phyloP scores from a whole-genome alignment of 2,797 vertebrate genomes.

The Pantherophis vulpinus region DNA sequence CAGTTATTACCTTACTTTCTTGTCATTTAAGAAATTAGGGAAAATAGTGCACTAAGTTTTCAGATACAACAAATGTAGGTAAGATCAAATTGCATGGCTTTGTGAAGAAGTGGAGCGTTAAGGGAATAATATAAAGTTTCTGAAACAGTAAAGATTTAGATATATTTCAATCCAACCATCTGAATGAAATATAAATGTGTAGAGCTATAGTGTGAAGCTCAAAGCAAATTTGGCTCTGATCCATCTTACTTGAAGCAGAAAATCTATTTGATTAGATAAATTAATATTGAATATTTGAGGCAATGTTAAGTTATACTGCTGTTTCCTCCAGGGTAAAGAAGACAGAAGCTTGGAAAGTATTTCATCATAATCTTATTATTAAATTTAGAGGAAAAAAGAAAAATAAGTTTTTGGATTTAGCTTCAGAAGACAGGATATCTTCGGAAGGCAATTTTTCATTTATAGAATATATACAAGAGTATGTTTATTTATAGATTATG shows the following conservation, averaged over 20 bases:
- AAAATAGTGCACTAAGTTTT: not conserved
- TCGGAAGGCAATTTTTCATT: not conserved
- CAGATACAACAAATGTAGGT: not conserved
- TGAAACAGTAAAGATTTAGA: not conserved
- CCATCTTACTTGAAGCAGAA: slow-evolving; percentile 41
- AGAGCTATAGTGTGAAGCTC: slow-evolving; percentile 4
- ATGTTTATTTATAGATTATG: not conserved
- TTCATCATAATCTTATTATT: slow-evolving; percentile 4
- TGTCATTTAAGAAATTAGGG: not conserved
- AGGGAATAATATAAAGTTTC: not conserved
- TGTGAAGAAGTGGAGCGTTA: not conserved
- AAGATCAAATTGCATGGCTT: not conserved
- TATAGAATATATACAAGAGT: not conserved
- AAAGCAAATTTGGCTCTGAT: slow-evolving; percentile 15
- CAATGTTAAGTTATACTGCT: slow-evolving; percentile 60
- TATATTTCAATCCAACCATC: not conserved
- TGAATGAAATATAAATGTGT: slow-evolving; percentile 19
- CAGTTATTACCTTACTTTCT: not conserved
- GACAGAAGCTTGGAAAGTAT: slow-evolving; percentile 55
- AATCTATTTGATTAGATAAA: slow-evolving; percentile 62
- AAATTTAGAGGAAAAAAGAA: slow-evolving; percentile 5
- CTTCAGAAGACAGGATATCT: not conserved
- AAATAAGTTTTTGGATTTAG: not conserved
- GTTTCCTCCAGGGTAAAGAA: slow-evolving; percentile 60
- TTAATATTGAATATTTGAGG: slow-evolving; percentile 64